These are phyloP conservation scores for Goniozus legneri DNA, from an alignment of 1,140 invertebrate species.

Conservation along the genomic window DNA sequence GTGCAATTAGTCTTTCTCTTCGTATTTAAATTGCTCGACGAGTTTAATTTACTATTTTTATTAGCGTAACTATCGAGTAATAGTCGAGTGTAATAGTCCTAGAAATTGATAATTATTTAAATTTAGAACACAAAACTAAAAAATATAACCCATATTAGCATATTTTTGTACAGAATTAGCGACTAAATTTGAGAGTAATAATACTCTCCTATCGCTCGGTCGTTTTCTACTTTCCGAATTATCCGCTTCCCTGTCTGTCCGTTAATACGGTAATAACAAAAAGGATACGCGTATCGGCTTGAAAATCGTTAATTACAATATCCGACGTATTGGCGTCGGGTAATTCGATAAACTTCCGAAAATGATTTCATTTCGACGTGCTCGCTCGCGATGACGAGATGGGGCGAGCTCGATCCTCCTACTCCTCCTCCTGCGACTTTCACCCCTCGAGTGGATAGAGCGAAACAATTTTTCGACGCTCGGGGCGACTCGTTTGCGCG, in stretches of 20 bases:
- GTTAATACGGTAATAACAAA: background rate
- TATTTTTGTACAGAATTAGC: too few relatives aligned
- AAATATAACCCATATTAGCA: too few relatives aligned
- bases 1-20: too few relatives aligned
- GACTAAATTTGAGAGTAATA: too few relatives aligned
- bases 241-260: background rate
- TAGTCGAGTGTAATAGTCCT: too few relatives aligned
- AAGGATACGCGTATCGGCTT: background rate
- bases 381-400: background rate
- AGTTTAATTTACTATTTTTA: too few relatives aligned
- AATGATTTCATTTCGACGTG: constrained; percentile 16
- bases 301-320: background rate
- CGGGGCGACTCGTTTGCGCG: constrained; percentile 3
- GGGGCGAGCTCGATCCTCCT: too few relatives aligned
- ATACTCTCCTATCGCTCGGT: background rate
- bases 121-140: too few relatives aligned
- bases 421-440: too few relatives aligned
- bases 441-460: background rate
- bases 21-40: too few relatives aligned
- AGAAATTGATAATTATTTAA: too few relatives aligned
- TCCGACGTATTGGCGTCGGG: background rate
- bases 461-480: constrained; percentile 9
- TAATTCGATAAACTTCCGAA: constrained; percentile 15
- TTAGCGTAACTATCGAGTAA: too few relatives aligned
- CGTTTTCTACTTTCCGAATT: background rate